Conservation (phyloP, 2,888 invertebrate species). For the Mesorhabditis sp. region DNA sequence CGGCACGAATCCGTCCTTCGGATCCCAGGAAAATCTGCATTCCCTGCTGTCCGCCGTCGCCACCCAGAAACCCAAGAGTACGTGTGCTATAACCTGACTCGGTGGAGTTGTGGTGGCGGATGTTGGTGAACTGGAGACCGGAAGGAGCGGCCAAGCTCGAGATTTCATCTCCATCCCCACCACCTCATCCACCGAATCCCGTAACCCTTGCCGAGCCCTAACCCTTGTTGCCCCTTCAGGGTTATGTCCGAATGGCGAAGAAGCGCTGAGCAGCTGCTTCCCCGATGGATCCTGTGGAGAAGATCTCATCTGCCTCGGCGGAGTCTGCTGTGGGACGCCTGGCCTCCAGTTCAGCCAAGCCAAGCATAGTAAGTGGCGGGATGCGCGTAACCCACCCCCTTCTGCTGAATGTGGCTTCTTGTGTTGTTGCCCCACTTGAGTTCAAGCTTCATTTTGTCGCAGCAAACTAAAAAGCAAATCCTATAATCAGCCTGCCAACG, state of each 20-base stretch:
- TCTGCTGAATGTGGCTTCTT: too few species aligned
- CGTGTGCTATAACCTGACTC: constrained; percentile 5
- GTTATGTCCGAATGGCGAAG: constrained; percentile 39
- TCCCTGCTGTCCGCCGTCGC: not conserved
- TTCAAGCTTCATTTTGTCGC: too few species aligned
- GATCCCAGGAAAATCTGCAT: not conserved
- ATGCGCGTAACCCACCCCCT: not conserved
- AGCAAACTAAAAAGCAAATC: too few species aligned
- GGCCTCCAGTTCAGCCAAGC: constrained; percentile 8
- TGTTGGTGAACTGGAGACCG: too few species aligned
- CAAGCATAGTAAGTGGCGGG: not conserved
- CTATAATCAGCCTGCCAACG: too few species aligned
- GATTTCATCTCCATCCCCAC: too few species aligned
- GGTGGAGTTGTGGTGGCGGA: not conserved
- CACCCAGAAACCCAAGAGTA: not conserved
- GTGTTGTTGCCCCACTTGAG: too few species aligned
- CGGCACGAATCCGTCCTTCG: not conserved
- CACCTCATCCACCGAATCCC: too few species aligned
- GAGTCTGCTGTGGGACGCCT: constrained; percentile 31
- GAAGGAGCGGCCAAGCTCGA: too few species aligned
- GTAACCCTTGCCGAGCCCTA: not conserved
- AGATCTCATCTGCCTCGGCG: constrained; percentile 35
- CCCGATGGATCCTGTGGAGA: constrained; percentile 40
- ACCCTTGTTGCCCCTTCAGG: constrained; percentile 20
- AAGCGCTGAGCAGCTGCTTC: constrained; percentile 43